phyloP scores from a whole-genome alignment of 2,797 vertebrate species.

The Yasuhikotakia modesta region DNA sequence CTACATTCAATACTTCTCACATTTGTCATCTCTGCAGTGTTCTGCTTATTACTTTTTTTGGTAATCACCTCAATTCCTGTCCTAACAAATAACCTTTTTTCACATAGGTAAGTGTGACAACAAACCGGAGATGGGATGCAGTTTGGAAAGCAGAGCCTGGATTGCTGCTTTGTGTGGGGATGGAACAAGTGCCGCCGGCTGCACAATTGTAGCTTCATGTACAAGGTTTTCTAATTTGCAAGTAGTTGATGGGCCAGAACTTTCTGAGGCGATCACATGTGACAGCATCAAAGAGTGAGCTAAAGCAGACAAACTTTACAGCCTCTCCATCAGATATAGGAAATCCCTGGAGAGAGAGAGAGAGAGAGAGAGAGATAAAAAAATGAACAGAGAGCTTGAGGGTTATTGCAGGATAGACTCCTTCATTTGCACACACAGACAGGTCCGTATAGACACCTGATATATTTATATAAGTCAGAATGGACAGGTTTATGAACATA shows the following conservation, averaged over 20 bases:
- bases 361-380: conserved; percentile 26
- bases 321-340: conserved; percentile 58
- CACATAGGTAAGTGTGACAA: conserved; percentile 46
- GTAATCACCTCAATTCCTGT: conserved; percentile 40
- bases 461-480: conserved; percentile 28
- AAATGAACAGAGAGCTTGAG: conserved; percentile 40
- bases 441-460: conserved; percentile 37
- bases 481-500: conserved; percentile 15
- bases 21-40: conserved; percentile 20
- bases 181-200: conserved; percentile 59
- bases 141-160: conserved; percentile 43
- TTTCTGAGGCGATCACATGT: conserved; percentile 76
- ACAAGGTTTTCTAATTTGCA: conserved; percentile 72
- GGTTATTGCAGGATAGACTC: conserved; percentile 37
- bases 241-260: conserved; percentile 77
- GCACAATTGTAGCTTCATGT: conserved; percentile 56
- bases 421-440: conserved; percentile 36
- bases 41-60: conserved; percentile 39
- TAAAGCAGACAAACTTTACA: conserved; percentile 75
- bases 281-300: conserved; percentile 79
- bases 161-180: conserved; percentile 56
- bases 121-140: conserved; percentile 43
- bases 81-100: conserved; percentile 49
- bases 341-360: conserved; percentile 53
- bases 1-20: conserved; percentile 27